These are phyloP conservation scores for Rotaria socialis DNA, from an alignment of 2,888 invertebrate species.

Conservation along the genomic window DNA sequence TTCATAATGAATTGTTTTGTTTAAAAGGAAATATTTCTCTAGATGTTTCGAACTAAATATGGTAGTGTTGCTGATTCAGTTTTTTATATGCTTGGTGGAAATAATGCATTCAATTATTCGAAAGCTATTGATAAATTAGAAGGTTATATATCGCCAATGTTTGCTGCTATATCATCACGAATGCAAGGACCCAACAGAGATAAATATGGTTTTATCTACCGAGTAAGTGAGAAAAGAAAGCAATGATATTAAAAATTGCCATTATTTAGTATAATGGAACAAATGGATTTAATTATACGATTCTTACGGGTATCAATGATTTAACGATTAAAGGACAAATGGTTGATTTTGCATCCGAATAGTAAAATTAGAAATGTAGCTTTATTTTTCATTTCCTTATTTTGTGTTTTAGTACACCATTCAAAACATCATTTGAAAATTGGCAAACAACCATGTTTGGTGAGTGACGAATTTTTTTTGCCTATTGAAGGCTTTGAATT, in stretches of 20 bases:
- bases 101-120: conserved; percentile 16
- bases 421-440: not conserved
- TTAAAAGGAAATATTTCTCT: not conserved
- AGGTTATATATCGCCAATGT: not conserved
- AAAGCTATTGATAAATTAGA: conserved; percentile 13
- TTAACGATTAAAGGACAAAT: conserved; percentile 14
- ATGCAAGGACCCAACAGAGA: conserved; percentile 28
- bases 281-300: conserved; percentile 4
- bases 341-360: not conserved
- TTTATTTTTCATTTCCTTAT: not conserved
- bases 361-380: not conserved
- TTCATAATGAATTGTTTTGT: not conserved
- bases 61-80: not conserved
- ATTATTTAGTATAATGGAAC: conserved; percentile 5
- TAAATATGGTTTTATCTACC: conserved; percentile 23
- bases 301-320: not conserved
- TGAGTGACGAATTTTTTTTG: not conserved
- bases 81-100: not conserved
- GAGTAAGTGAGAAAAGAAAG: not conserved
- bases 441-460: not conserved
- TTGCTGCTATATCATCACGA: not conserved
- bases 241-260: too few species aligned
- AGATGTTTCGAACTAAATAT: conserved; percentile 22
- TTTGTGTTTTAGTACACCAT: not conserved
- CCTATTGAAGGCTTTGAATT: too few species aligned